These are phyloP conservation scores for Ptilorrhoa leucosticta DNA, from an alignment of 2,113 vertebrate species.

Conservation along the genomic window DNA sequence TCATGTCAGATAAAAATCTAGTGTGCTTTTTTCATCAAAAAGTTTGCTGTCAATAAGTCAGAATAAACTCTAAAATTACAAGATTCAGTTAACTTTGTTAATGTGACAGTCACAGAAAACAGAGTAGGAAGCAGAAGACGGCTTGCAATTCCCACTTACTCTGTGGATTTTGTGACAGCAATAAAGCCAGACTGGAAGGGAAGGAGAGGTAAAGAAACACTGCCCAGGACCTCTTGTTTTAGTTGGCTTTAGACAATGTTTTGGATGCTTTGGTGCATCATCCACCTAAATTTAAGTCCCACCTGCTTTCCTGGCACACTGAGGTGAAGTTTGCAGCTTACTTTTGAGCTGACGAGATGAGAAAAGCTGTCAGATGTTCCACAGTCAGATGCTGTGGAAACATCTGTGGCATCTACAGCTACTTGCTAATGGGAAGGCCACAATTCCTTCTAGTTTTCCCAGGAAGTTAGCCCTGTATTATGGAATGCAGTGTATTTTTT, in stretches of 20 bases:
- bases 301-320: background rate
- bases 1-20: background rate
- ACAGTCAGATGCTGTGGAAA: background rate
- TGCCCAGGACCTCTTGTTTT: background rate
- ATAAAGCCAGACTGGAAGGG: background rate
- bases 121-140: background rate
- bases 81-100: background rate
- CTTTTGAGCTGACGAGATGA: background rate
- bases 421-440: background rate
- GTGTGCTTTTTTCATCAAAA: background rate
- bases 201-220: background rate
- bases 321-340: background rate
- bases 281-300: background rate
- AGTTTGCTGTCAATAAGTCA: background rate
- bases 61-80: background rate
- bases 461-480: background rate
- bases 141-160: background rate
- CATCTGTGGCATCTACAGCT: background rate
- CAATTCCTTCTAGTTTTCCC: background rate
- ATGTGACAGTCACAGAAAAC: background rate
- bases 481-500: background rate
- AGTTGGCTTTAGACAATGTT: background rate
- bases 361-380: background rate
- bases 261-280: background rate
- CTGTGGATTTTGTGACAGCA: background rate